Base-by-base conservation (phyloP, 2,888 invertebrate genomes). In the Anarsia innoxiella region DNA sequence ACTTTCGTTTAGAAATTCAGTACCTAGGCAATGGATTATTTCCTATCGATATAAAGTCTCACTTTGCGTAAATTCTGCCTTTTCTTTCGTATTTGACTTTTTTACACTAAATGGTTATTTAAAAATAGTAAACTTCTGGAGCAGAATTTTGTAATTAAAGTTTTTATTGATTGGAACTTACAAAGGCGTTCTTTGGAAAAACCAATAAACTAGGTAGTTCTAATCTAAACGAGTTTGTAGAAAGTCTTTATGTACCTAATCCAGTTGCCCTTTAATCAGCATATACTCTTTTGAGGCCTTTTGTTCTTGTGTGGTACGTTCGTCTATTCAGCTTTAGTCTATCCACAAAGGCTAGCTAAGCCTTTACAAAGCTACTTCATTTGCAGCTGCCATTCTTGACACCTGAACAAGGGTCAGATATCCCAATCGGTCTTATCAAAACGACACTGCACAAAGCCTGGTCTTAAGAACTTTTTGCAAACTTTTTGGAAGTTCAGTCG, bases 301-400 rank as follows among this genome's bases (percentile, higher is more conserved):
- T 43, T 44, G 44, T 47, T 47, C 39, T 41, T 39, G 25, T 31
- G 16, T 35, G 40, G 33, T 11, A 31, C 23, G 39, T 36, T 28
- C 27, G n/a, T 13, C 32, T 38, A 43, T 40, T 38, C 33, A 30
- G 35, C 37, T 39, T 31, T n/a, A 11, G 32, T 27, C 36, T 35
- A 26, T 33, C 15, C 23, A 28, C 36, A 15, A 33, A 30, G 34
- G 30, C 42, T 36, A 34, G 42, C 33, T 33, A 36, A 44, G 36
- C 37, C 34, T 37, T 36, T 35, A 46, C 53, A 49, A 59, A 53
- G 46, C 46, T 42, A 46, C 47, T 56, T 56, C 51, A 53, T 52
- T 44, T 47, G 49, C 62, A 59, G 57, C 56, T 57, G 59, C 47
- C 48, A 41, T 40, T 32, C 25, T 32, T 56, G 54, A 49, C 53